Percentiles rank a stretch among this genome's conserved stretches.
These are phyloP conservation scores for Antheraea yamamai DNA, from an alignment of 2,888 invertebrate genomes.

Conservation along the genomic window DNA sequence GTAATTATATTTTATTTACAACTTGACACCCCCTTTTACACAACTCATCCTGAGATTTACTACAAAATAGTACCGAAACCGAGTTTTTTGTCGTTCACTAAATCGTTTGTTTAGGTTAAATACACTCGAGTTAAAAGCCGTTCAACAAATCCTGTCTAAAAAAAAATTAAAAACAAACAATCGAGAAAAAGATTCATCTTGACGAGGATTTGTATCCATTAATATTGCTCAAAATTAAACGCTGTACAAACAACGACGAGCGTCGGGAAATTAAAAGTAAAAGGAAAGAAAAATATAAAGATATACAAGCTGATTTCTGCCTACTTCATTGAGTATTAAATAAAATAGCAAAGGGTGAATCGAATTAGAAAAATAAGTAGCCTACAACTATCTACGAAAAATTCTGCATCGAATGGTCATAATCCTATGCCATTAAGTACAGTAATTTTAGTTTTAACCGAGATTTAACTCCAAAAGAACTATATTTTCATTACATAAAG, in stretches of 20 bases:
- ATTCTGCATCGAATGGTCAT: too few species aligned
- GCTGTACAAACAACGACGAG: neutral
- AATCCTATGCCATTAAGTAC: too few species aligned
- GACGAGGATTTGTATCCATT: neutral
- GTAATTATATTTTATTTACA: constrained; percentile 6
- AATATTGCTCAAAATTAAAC: neutral
- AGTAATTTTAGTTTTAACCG: too few species aligned
- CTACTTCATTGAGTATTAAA: too few species aligned
- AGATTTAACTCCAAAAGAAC: too few species aligned
- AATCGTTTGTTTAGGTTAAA: constrained; percentile 33
- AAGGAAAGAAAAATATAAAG: neutral
- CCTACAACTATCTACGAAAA: too few species aligned
- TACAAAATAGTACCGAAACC: constrained; percentile 25
- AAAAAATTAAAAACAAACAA: constrained; percentile 21
- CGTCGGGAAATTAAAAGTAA: neutral
- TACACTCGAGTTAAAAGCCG: constrained; percentile 28
- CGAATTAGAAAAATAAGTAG: too few species aligned
- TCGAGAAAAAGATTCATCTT: constrained; percentile 4
- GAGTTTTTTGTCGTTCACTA: constrained; percentile 29
- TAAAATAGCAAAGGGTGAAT: too few species aligned
- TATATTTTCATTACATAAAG: too few species aligned
- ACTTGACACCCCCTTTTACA: constrained; percentile 28
- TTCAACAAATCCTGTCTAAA: constrained; percentile 11
- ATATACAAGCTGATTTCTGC: too few species aligned
- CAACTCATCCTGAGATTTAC: constrained; percentile 17